Evolutionary conservation across 64 coral and sea anemone genomes (phyloP).

Genomic region (Stylophora pistillata): DNA sequence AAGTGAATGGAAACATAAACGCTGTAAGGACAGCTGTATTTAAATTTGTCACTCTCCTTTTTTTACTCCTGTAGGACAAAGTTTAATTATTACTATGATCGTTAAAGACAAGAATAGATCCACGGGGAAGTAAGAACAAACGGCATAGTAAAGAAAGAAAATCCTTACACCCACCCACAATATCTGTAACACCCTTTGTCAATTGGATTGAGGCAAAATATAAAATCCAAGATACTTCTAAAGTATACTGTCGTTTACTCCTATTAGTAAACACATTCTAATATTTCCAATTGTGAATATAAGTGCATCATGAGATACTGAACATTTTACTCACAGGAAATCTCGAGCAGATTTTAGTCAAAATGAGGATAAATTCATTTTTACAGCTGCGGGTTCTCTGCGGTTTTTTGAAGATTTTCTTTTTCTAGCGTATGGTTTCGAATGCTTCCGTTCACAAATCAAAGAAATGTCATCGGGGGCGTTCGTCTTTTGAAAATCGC

Average conservation of each 20-base stretch:
- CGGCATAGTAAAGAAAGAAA: not conserved
- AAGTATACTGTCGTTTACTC: not conserved
- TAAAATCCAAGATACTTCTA: not conserved
- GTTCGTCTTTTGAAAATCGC: conserved; percentile 34
- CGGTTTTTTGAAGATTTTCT: not conserved
- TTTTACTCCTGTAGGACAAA: not conserved
- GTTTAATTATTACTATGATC: not conserved
- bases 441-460: conserved; percentile 6
- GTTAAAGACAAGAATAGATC: not conserved
- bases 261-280: not conserved
- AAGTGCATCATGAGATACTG: not conserved
- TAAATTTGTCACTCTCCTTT: not conserved
- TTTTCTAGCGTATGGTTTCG: not conserved
- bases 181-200: not conserved
- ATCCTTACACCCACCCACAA: not conserved
- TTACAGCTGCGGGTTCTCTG: not conserved
- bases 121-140: not conserved
- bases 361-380: not conserved
- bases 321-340: not conserved
- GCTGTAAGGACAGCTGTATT: conserved; percentile 1
- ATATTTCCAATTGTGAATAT: not conserved
- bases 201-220: not conserved
- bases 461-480: conserved; percentile 7
- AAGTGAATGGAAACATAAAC: not conserved
- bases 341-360: not conserved